Percentiles rank a stretch among this genome's conserved stretches.
phyloP scores from a whole-genome alignment of 2,113 vertebrate genomes.

The Chaetodon auriga region DNA sequence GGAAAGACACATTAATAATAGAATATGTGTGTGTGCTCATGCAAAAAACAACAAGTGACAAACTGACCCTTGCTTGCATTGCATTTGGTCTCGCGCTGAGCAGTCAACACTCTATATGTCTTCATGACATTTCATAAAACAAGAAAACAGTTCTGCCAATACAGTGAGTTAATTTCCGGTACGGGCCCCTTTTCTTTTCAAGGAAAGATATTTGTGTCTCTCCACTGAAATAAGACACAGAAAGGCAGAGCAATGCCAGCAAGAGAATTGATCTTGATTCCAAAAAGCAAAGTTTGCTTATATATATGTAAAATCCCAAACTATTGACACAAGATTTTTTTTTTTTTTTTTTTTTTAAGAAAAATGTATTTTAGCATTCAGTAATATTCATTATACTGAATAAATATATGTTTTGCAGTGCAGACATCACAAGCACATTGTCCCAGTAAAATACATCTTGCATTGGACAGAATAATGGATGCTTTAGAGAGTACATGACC shows the following conservation, averaged over 20 bases:
- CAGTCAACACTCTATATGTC: neutral
- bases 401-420: neutral
- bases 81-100: slow-evolving; percentile 32
- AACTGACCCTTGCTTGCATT: slow-evolving; percentile 50
- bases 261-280: neutral
- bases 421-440: neutral
- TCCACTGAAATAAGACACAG: neutral
- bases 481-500: slow-evolving; percentile 7
- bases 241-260: no score
- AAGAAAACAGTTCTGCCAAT: slow-evolving; percentile 10
- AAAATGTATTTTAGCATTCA: neutral
- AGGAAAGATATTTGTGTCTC: neutral
- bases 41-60: slow-evolving; percentile 64
- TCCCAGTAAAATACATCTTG: neutral
- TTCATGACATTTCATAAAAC: slow-evolving; percentile 5
- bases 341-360: neutral
- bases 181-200: neutral
- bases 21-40: slow-evolving; percentile 41
- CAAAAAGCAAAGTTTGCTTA: neutral
- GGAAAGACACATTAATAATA: slow-evolving; percentile 54
- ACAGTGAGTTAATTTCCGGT: slow-evolving; percentile 5
- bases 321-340: no score
- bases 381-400: neutral
- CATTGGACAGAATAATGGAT: slow-evolving; percentile 6
- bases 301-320: neutral